Evolutionary conservation across 2,888 invertebrate species (phyloP).

Genomic region (Lithophane ornitopus): DNA sequence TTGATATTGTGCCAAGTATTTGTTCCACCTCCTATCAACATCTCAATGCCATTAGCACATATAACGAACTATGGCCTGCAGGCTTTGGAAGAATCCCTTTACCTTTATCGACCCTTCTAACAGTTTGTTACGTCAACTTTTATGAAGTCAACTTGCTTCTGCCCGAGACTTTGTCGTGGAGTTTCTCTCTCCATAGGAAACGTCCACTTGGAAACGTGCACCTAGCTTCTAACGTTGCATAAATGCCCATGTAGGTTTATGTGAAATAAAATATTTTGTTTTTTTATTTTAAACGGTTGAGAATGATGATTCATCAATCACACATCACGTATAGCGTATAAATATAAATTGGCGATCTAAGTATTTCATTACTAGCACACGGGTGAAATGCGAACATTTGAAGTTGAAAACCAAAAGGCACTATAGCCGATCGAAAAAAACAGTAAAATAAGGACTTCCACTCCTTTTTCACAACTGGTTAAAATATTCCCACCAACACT

Average conservation of each 20-base stretch:
- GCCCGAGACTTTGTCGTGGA: neutral
- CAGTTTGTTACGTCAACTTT: neutral
- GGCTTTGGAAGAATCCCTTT: neutral
- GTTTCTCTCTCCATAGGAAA: too few relatives aligned
- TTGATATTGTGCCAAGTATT: slow-evolving; percentile 30
- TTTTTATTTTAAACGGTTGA: too few relatives aligned
- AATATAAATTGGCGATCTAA: neutral
- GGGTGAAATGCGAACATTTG: neutral
- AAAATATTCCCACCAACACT: slow-evolving; percentile 10
- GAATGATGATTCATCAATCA: neutral
- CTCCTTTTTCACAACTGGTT: neutral
- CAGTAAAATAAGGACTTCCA: neutral
- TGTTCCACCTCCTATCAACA: neutral
- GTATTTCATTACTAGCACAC: neutral
- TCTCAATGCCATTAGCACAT: neutral
- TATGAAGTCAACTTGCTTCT: neutral
- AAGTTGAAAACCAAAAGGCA: neutral
- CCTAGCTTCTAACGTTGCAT: too few relatives aligned
- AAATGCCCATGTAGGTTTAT: too few relatives aligned
- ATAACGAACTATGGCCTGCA: neutral
- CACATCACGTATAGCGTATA: neutral
- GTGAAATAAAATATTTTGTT: too few relatives aligned
- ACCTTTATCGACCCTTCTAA: neutral
- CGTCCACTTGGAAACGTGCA: too few relatives aligned
- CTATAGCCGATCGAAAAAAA: neutral